These are phyloP conservation scores for Coturnix japonica DNA, from an alignment of 2,113 vertebrate species.

Conservation along the genomic window DNA sequence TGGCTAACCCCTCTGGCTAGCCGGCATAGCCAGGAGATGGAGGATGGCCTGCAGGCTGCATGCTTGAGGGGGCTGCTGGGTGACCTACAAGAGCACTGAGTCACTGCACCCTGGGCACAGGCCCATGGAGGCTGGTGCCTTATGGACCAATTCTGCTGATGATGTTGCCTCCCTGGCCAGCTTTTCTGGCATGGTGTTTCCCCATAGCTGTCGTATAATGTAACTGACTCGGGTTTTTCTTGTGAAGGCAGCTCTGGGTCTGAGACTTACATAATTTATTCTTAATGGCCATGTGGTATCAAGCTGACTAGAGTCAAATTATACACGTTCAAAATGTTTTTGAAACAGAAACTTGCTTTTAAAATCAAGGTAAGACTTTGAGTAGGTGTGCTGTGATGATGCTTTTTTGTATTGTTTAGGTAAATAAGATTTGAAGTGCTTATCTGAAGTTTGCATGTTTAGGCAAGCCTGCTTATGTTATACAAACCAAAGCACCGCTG, in stretches of 20 bases:
- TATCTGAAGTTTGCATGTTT: background rate
- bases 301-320: slow-evolving; percentile 25
- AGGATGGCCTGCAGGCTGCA: background rate
- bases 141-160: rapidly evolving
- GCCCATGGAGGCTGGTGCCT: background rate
- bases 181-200: background rate
- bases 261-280: background rate
- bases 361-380: background rate
- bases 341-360: background rate
- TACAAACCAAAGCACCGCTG: background rate
- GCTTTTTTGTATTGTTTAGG: background rate
- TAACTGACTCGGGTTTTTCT: background rate
- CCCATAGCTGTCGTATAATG: background rate
- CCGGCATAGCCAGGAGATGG: background rate
- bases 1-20: background rate
- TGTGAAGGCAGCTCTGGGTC: background rate
- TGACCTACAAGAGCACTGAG: background rate
- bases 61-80: background rate
- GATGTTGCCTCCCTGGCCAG: background rate
- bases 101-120: background rate
- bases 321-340: background rate
- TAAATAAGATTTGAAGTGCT: background rate
- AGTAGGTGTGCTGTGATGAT: background rate
- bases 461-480: background rate
- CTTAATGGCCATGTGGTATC: background rate